Evolutionary conservation across 2,888 invertebrate genomes (phyloP).

Genomic region (Tethea ocularis): DNA sequence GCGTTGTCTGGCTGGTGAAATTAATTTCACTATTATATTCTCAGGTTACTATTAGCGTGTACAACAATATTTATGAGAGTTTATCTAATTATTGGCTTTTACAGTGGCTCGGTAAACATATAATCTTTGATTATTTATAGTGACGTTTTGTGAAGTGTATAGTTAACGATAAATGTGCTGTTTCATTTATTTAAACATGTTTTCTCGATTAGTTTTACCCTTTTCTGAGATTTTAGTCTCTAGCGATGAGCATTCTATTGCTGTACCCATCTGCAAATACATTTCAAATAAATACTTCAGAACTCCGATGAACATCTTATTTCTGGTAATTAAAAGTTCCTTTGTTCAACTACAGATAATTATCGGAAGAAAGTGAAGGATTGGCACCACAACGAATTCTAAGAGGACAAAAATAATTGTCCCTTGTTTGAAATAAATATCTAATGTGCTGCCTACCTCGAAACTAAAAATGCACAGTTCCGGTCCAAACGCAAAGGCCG

Average conservation of each 20-base stretch:
- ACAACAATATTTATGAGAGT: slow-evolving; percentile 34
- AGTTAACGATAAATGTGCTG: neutral
- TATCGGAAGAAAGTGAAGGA: no score
- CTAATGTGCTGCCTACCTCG: no score
- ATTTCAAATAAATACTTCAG: neutral
- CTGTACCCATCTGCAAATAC: neutral
- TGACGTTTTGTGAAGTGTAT: neutral
- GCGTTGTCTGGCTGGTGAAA: slow-evolving; percentile 26
- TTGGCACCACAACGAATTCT: no score
- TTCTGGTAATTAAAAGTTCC: no score
- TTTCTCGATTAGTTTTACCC: neutral
- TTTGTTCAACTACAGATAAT: no score
- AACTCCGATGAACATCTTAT: neutral
- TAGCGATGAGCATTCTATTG: neutral
- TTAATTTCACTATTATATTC: slow-evolving; percentile 34
- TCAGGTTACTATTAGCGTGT: slow-evolving; percentile 27
- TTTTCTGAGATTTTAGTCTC: neutral
- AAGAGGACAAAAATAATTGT: no score
- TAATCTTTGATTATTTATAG: slow-evolving; percentile 2
- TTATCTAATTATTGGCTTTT: slow-evolving; percentile 38
- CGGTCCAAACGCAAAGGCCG: no score
- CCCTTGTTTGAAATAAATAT: no score
- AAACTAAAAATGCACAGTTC: no score
- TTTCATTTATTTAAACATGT: neutral
- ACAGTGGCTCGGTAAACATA: slow-evolving; percentile 23